Base-by-base conservation (phyloP, 2,797 vertebrate species). In the Channallabes apus region DNA sequence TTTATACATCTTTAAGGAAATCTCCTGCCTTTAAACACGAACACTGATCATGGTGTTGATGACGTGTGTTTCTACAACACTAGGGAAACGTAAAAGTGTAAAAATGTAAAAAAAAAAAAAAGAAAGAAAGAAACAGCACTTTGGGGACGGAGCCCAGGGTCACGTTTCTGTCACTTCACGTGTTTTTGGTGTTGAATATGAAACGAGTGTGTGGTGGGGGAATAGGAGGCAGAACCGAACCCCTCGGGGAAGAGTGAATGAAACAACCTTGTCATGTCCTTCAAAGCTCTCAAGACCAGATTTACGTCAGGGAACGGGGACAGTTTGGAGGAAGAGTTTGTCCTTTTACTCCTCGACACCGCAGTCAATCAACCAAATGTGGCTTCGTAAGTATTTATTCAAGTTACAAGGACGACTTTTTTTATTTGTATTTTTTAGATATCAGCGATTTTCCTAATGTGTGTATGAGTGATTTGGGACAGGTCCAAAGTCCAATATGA, bases 221-320 rank as follows among this genome's bases (percentile, higher is more conserved):
- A 58, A 35, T 20, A 3, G 24, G 69, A 62, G n/a, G 6, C 29
- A 22, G 20, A 67, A 61, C 24, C 5, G n/a, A 83, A 61, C 61
- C 72, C 35, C 72, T 84, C 27, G 46, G 41, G 81, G 79, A 51
- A 24, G 54, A 64, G 82, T 76, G 76, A 62, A 38, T 73, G 11
- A 54, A 29, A 76, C 51, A 38, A 65, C 72, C 72, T 76, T 76
- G 71, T 75, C 32, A 17, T 22, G 69, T 83, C 82, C 64, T 64
- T 76, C 20, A 69, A 0, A 35, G 67, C 67, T 11, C 22, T 41
- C 68, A 24, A 41, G 59, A 38, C 20, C 20, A 2, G 22, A 24
- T 79, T 64, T 62, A 38, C 9, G 5, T 4, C 35, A 4, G 20
- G 38, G 38, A 41, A 24, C 17, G 1, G 27, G 24, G n/a, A 62